phyloP scores from a whole-genome alignment of 2,888 invertebrate species.

The Tenthredo scrophulariae region DNA sequence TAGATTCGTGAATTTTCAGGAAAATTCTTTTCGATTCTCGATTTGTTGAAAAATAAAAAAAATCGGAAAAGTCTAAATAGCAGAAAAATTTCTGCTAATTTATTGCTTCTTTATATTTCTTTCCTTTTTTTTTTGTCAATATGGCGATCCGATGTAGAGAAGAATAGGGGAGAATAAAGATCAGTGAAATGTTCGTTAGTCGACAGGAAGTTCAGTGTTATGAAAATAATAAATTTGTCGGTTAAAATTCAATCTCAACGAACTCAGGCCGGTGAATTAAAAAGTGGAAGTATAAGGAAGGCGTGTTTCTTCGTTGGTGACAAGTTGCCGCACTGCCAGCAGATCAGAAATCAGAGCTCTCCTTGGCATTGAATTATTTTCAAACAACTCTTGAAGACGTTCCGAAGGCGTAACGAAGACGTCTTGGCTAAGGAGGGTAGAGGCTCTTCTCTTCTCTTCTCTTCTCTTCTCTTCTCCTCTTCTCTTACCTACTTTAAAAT shows the following conservation, averaged over 20 bases:
- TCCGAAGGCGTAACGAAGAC: constrained; percentile 51
- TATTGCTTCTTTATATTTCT: neutral
- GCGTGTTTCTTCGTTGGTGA: constrained; percentile 68
- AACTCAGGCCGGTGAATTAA: constrained; percentile 24
- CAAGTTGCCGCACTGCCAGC: constrained; percentile 75
- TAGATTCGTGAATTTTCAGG: neutral
- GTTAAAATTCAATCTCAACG: constrained; percentile 56
- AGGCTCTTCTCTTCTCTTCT: neutral
- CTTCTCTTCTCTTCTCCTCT: neutral
- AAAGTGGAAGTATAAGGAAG: constrained; percentile 61
- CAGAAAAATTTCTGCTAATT: neutral
- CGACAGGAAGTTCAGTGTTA: constrained; percentile 75
- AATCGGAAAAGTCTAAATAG: neutral
- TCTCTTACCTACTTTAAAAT: constrained; percentile 29
- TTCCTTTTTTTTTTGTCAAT: neutral
- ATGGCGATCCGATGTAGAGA: neutral
- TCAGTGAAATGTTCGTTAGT: constrained; percentile 74
- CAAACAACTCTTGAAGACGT: constrained; percentile 48
- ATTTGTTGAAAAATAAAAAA: neutral
- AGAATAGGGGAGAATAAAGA: constrained; percentile 15
- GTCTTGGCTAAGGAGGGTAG: constrained; percentile 12
- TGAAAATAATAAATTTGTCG: constrained; percentile 72
- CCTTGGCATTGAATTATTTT: constrained; percentile 34
- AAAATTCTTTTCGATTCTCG: neutral
- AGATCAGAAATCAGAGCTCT: constrained; percentile 77